These are phyloP conservation scores for Trachelus troglodyta DNA, from an alignment of 2,888 invertebrate species.

Conservation along the genomic window DNA sequence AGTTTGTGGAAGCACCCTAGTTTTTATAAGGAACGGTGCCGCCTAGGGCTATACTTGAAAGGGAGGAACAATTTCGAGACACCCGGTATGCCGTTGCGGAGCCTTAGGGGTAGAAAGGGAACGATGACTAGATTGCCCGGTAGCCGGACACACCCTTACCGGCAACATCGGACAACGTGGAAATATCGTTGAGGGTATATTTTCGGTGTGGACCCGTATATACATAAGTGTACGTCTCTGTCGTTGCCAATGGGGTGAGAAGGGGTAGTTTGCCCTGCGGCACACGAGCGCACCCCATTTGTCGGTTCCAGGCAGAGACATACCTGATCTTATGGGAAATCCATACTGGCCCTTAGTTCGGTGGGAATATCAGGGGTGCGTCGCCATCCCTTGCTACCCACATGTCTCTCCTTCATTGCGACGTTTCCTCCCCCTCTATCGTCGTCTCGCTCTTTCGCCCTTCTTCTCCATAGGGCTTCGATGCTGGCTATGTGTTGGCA, in stretches of 20 bases:
- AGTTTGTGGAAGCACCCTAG: not conserved
- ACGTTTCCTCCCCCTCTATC: not conserved
- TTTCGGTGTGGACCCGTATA: slow-evolving; percentile 7
- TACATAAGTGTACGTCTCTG: slow-evolving; percentile 9
- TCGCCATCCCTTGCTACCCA: slow-evolving; percentile 1
- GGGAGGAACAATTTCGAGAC: not conserved
- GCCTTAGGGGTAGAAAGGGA: not conserved
- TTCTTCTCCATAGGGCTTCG: not conserved
- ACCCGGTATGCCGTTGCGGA: not conserved
- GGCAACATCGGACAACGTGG: not conserved
- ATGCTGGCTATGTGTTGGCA: not conserved
- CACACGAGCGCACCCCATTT: slow-evolving; percentile 57
- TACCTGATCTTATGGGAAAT: slow-evolving; percentile 64
- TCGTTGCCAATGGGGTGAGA: slow-evolving; percentile 19
- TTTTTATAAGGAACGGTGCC: not conserved
- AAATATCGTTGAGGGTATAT: not conserved
- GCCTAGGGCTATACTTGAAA: not conserved
- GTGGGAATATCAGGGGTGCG: slow-evolving; percentile 18
- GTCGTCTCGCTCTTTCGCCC: not conserved
- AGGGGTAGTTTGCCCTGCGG: slow-evolving; percentile 24
- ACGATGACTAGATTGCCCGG: not conserved
- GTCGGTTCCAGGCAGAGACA: slow-evolving; percentile 56
- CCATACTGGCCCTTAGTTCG: slow-evolving; percentile 54
- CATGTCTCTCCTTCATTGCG: slow-evolving; percentile 2
- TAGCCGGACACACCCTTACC: not conserved